phyloP scores from a whole-genome alignment of 1,140 invertebrate species.

The Psilanteris sp. region DNA sequence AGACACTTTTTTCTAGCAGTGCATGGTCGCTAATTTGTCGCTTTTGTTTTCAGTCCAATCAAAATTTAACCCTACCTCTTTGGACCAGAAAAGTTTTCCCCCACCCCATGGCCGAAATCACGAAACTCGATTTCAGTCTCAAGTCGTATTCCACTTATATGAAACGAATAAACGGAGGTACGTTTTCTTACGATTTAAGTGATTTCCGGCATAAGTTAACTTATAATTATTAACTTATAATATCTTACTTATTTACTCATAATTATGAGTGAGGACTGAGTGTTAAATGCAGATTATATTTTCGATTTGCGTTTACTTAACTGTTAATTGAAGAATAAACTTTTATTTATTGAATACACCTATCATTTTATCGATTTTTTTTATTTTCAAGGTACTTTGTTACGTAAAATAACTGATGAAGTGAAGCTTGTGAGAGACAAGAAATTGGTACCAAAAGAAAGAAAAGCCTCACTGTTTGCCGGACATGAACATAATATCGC shows the following conservation, averaged over 20 bases:
- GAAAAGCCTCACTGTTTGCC: conserved; percentile 72
- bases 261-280: neutral
- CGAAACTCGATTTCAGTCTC: conserved; percentile 68
- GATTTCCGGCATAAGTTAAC: too few species aligned
- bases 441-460: conserved; percentile 58
- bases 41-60: conserved; percentile 62
- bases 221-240: too few species aligned
- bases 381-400: conserved; percentile 65
- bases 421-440: conserved; percentile 63
- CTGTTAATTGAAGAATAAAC: too few species aligned
- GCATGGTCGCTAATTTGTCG: too few species aligned
- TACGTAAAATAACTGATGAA: conserved; percentile 70
- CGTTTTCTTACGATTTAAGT: too few species aligned
- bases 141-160: conserved; percentile 69
- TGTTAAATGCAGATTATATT: neutral
- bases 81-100: conserved; percentile 73
- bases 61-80: conserved; percentile 73
- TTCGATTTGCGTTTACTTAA: too few species aligned
- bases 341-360: too few species aligned
- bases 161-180: conserved; percentile 74
- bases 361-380: too few species aligned
- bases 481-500: conserved; percentile 74
- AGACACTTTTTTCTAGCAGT: too few species aligned
- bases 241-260: too few species aligned
- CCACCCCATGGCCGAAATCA: conserved; percentile 72